A percentile compares a stretch with the other conserved stretches of the same genome.
phyloP scores from a whole-genome alignment of 2,113 vertebrate species.

The Onychostoma macrolepis region DNA sequence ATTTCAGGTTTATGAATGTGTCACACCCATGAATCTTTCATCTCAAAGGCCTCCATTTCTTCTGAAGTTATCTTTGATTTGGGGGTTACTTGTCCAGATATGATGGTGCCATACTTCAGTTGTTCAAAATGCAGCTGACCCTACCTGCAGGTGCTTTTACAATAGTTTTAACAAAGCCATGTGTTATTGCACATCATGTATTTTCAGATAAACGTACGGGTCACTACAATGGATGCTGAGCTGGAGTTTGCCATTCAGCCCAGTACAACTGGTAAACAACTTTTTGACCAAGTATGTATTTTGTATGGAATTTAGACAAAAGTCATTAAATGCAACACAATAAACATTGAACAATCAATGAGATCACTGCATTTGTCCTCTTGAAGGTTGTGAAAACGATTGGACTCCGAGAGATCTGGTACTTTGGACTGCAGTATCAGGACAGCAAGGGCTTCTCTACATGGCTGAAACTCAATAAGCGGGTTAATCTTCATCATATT shows the following conservation, averaged over 20 bases:
- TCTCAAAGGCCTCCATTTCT: not conserved
- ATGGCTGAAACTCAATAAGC: constrained; percentile 97
- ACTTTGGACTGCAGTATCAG: constrained; percentile 96
- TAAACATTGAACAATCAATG: constrained; percentile 7
- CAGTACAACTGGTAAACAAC: constrained; percentile 95
- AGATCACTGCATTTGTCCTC: not conserved
- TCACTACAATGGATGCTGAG: constrained; percentile 98
- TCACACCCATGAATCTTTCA: not conserved
- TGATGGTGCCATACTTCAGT: not conserved
- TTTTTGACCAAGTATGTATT: constrained; percentile 90
- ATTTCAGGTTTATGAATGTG: not conserved
- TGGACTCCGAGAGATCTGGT: constrained; percentile 95
- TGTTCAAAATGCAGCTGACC: not conserved
- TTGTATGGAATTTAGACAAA: not conserved
- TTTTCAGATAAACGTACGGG: constrained; percentile 89
- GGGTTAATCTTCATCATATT: constrained; percentile 74
- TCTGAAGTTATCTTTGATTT: not conserved
- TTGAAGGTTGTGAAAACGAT: constrained; percentile 95
- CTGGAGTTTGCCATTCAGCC: constrained; percentile 98
- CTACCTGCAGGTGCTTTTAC: not conserved
- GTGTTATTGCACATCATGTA: constrained; percentile 37
- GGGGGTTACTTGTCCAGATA: not conserved
- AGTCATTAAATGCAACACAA: not conserved
- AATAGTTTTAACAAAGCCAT: not conserved
- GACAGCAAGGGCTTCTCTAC: constrained; percentile 96